Conservation (phyloP, 2,797 vertebrate species). For the Dendrocincla tyrannina region DNA sequence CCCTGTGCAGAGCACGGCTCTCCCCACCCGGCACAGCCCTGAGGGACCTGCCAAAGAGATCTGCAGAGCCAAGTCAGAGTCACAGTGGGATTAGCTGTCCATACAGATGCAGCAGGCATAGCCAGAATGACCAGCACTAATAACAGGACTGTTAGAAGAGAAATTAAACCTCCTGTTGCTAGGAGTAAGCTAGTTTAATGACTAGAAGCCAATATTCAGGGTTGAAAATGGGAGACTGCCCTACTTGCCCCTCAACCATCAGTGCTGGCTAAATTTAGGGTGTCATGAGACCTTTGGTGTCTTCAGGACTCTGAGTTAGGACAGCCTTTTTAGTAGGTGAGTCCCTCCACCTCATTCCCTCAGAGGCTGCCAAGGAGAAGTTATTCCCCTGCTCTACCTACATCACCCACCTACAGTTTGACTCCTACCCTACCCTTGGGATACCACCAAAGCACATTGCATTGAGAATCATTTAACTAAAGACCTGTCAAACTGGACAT, state of each 20-base stretch:
- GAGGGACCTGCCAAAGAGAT: neutral
- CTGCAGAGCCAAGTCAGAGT: neutral
- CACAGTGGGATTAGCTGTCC: conserved; percentile 8
- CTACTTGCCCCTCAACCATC: neutral
- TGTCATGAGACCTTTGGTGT: neutral
- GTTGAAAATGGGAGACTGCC: neutral
- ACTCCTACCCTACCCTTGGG: no score
- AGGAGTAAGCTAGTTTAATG: neutral
- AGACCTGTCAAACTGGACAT: neutral
- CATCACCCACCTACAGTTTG: neutral
- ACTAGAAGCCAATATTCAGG: neutral
- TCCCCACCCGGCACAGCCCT: neutral
- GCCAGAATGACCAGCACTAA: neutral
- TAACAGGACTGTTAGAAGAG: neutral
- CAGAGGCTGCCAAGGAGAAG: neutral
- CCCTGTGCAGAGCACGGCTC: fast-evolving
- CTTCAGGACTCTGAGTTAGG: neutral
- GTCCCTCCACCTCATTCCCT: neutral
- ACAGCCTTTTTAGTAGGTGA: neutral
- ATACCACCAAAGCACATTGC: neutral
- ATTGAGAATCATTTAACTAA: neutral
- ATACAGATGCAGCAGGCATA: neutral
- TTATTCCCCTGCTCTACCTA: neutral
- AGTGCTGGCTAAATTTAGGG: neutral
- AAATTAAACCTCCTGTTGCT: neutral